Base-by-base conservation (phyloP, 2,113 vertebrate species). In the Halichoeres trimaculatus region DNA sequence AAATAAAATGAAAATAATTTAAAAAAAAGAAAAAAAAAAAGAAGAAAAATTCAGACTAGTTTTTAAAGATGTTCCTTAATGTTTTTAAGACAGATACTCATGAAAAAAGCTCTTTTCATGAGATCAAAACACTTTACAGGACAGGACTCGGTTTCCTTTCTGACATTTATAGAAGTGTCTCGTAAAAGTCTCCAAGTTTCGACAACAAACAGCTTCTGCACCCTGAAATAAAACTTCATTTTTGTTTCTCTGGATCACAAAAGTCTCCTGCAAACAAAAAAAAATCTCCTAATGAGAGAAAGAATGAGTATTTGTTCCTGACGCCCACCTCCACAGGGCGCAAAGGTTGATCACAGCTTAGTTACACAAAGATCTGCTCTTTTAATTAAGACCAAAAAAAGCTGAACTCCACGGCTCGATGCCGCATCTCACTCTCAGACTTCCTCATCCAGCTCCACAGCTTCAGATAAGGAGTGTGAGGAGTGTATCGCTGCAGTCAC, bases 381-480 rank as follows among this genome's bases (percentile, higher is more conserved):
- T 54, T 78, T 72, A 66, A 72, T 66, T 40, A 43, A 74, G 30
- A 66, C n/a, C 4, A 30, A 51, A 62, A 61, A 38, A 70, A 57
- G n/a, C n/a, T n/a, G n/a, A n/a, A n/a, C 23, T 58, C 58, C 47
- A 26, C 74, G 13, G 69, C 45, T 8, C 17, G 43, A 1, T n/a
- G 4, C 48, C 3, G 38, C 23, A 36, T 48, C 26, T 17, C 1
- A 8, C 58, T 54, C 20, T 30, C 24, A n/a, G 68, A 68, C 41
- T 24, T 23, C 50, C 36, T 19, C 10, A 36, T 62, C 24, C 10
- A 52, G 67, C 67, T 76, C 43, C 45, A 14, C 30, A 2, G 41
- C 71, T 48, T 17, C 30, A 58, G 59, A 36, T 40, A 22, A 51
- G n/a, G 5, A 70, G 53, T 53, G 48, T 40, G n/a, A 51, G n/a